A percentile compares a stretch with the other conserved stretches of the same genome.
phyloP scores from a whole-genome alignment of 2,888 invertebrate genomes.

The Catocala nupta region DNA sequence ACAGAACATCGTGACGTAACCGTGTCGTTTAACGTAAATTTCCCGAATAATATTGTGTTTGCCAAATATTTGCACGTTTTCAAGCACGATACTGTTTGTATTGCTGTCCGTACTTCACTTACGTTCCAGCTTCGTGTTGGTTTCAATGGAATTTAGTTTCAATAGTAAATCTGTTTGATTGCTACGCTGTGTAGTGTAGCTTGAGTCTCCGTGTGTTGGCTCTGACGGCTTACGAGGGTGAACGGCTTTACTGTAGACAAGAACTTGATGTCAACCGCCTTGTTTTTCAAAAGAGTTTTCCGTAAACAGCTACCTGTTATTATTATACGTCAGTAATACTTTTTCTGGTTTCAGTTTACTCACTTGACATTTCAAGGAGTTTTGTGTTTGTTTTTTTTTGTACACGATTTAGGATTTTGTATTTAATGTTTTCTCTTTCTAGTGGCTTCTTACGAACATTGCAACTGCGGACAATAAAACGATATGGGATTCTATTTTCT shows the following conservation, averaged over 20 bases:
- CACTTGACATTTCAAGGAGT: too few relatives aligned
- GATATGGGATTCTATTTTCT: too few relatives aligned
- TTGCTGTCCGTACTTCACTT: slow-evolving; percentile 31
- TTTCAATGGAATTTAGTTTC: slow-evolving; percentile 25
- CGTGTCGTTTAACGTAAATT: slow-evolving; percentile 4
- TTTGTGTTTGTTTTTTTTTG: too few relatives aligned
- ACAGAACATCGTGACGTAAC: background rate
- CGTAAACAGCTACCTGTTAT: too few relatives aligned
- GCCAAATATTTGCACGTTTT: slow-evolving; percentile 41
- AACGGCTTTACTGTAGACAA: background rate
- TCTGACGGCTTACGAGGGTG: background rate
- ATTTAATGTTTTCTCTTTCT: too few relatives aligned
- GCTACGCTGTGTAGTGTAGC: background rate
- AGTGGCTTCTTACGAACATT: too few relatives aligned
- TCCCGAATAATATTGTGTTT: slow-evolving; percentile 3
- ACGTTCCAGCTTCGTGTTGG: slow-evolving; percentile 35
- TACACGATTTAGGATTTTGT: too few relatives aligned
- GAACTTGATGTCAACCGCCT: too few relatives aligned
- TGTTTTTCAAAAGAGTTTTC: too few relatives aligned
- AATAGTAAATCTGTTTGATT: background rate
- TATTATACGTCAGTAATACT: too few relatives aligned
- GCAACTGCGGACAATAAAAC: too few relatives aligned
- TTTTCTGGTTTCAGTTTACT: too few relatives aligned
- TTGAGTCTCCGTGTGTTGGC: background rate
- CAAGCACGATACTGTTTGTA: slow-evolving; percentile 34